Evolutionary conservation across 2,113 vertebrate genomes (phyloP).

Genomic region (Cyprinus carpio): DNA sequence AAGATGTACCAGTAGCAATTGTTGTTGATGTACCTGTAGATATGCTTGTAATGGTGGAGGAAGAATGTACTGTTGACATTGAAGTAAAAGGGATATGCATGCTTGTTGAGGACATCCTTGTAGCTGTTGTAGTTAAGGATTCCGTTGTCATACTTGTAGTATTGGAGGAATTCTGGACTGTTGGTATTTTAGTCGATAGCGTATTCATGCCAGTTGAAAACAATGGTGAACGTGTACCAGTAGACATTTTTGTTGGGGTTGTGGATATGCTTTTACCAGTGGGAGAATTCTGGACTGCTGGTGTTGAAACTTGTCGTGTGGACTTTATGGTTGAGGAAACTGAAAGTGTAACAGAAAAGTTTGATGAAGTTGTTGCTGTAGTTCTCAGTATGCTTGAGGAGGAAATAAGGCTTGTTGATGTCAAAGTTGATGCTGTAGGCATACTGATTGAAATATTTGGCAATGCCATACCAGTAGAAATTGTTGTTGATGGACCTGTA

Average conservation of each 20-base stretch:
- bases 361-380: no score
- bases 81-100: not conserved
- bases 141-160: not conserved
- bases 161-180: not conserved
- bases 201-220: not conserved
- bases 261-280: no score
- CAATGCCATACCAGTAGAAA: not conserved
- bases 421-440: not conserved
- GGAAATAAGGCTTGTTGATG: no score
- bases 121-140: not conserved
- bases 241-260: not conserved
- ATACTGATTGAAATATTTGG: not conserved
- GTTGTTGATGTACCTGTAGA: no score
- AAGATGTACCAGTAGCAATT: not conserved
- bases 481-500: not conserved
- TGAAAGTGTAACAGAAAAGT: no score
- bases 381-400: no score
- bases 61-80: not conserved
- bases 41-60: no score
- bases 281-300: no score
- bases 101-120: not conserved
- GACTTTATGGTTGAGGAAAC: no score
- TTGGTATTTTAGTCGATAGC: not conserved
- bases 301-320: no score
- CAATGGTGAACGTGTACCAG: not conserved